Evolutionary conservation across 2,797 vertebrate genomes (phyloP), one percentile per base, ranked within the genome.

Genomic region (Hoplostethus atlanticus): DNA sequence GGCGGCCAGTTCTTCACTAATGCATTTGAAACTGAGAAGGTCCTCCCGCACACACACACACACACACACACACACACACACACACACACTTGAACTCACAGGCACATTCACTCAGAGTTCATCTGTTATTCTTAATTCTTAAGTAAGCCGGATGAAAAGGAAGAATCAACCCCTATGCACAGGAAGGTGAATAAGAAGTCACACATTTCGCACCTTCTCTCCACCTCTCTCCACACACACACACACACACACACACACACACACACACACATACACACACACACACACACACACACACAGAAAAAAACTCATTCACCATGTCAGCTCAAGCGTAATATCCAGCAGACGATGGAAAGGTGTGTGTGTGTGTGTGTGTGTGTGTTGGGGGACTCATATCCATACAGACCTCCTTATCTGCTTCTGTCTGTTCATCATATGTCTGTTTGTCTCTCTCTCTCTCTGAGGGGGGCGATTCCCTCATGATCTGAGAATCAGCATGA

Each of bases 121-220:
- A 74, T 64, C 71, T 31, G 63, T 13, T 44, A 56, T 64, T 61
- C 62, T 76, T 50, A 80, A 88, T 79, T 84, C 62, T 76, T 54
- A 40, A 74, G 64, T 81, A 85, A 87, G 90, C 83, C 81, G 84
- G 87, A 93, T 89, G 87, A 83, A 84, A 61, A 65, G 68, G 79
- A 83, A 91, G 89, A 93, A 92, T 87, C 61, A 81, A 80, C 91
- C 89, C 92, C 57, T 54, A 91, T 92, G 59, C 64, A 79, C 69
- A 71, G 47, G 65, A 72, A 90, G 91, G 88, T 91, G 91, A 93
- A 91, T 77, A 70, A 86, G 82, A 84, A 91, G 90, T 91, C 93
- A 92, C 65, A 89, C 76, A 84, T 88, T 92, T 92, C 86, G 91
- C 91, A 92, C 92, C 79, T 84, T 88, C 71, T 66, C 59, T 67